Conservation (phyloP, 2,797 vertebrate species). For the Rousettus madagascariensis region DNA sequence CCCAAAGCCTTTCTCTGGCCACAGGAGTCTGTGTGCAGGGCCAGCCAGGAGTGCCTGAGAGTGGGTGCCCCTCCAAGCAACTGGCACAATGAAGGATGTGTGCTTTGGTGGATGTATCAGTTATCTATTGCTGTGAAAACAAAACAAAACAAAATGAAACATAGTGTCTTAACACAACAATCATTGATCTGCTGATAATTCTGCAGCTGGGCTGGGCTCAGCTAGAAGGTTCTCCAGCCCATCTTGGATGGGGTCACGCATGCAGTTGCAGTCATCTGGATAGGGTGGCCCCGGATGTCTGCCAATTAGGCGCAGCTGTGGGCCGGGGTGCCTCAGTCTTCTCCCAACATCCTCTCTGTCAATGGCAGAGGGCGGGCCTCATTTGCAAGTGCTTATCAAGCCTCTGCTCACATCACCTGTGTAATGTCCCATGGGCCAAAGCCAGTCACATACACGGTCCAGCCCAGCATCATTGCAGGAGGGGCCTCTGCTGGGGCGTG, state of each 20-base stretch:
- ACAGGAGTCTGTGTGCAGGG: rapidly evolving
- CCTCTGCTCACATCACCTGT: neutral
- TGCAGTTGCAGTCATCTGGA: rapidly evolving
- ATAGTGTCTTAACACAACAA: rapidly evolving
- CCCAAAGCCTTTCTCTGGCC: neutral
- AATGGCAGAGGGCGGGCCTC: neutral
- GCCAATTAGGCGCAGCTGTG: too few species aligned
- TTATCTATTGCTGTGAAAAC: rapidly evolving
- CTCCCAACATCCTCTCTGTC: neutral
- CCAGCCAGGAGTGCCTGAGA: neutral
- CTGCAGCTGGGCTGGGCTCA: neutral
- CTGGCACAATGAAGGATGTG: too few species aligned
- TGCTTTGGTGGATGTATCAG: too few species aligned
- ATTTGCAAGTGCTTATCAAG: neutral
- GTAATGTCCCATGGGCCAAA: neutral
- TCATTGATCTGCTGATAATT: neutral
- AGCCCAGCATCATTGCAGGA: neutral
- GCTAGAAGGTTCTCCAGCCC: neutral
- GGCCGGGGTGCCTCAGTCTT: neutral
- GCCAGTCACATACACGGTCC: neutral
- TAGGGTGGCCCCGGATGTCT: neutral
- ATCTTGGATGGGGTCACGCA: neutral
- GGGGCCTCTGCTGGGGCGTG: rapidly evolving
- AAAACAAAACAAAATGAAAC: too few species aligned
- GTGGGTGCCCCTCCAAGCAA: too few species aligned